Evolutionary conservation across 92 coral and sea anemone species (phyloP).

Genomic region (Epizoanthus fatuus): DNA sequence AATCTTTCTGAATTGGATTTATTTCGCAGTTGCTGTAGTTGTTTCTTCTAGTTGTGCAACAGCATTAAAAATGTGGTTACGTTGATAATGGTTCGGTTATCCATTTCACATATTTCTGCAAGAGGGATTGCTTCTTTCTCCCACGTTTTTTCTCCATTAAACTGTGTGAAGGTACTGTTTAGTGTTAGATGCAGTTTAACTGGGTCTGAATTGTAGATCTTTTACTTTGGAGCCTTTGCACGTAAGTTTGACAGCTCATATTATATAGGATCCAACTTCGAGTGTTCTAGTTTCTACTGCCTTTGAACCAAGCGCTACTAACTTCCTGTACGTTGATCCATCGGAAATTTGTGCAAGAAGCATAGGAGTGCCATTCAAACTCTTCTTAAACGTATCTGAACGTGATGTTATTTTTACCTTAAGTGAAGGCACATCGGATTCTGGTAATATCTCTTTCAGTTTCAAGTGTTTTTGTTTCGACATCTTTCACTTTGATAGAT

Average conservation of each 20-base stretch:
- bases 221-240: neutral
- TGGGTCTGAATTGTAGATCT: slow-evolving; percentile 1
- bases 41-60: too few species aligned
- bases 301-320: neutral
- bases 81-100: neutral
- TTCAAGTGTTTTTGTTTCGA: neutral
- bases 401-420: neutral
- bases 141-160: neutral
- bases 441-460: neutral
- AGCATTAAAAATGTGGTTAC: too few species aligned
- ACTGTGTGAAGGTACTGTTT: neutral
- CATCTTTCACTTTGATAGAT: neutral
- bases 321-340: neutral
- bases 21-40: too few species aligned
- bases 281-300: neutral
- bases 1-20: too few species aligned
- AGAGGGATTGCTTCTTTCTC: neutral
- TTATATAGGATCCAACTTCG: neutral
- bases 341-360: neutral
- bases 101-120: neutral
- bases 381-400: neutral
- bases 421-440: neutral
- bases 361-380: neutral
- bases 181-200: neutral
- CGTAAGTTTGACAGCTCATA: neutral